A percentile compares a stretch with the other conserved stretches of the same genome.
Evolutionary conservation across 2,113 vertebrate species (phyloP).

Genomic region (Athene cunicularia): DNA sequence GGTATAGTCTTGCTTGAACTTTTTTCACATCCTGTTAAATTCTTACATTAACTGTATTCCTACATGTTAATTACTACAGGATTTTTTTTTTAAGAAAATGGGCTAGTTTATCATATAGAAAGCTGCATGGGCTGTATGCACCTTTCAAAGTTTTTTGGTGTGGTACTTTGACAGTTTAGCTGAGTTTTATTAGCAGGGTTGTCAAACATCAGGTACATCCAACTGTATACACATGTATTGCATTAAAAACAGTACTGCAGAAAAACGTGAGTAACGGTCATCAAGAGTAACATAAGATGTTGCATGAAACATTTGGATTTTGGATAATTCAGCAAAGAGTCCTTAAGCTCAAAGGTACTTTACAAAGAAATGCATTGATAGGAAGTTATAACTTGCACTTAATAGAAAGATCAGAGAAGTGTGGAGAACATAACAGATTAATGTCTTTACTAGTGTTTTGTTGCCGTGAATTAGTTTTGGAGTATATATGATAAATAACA

Average conservation of each 20-base stretch:
- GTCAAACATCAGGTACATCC: rapidly evolving
- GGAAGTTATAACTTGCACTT: neutral
- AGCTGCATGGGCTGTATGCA: neutral
- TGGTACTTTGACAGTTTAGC: neutral
- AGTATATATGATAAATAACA: neutral
- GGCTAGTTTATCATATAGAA: neutral
- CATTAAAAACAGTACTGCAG: neutral
- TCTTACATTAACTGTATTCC: neutral
- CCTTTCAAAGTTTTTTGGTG: neutral
- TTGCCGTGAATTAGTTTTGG: neutral
- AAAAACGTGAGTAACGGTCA: neutral
- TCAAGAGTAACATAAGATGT: neutral
- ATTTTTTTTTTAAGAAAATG: neutral
- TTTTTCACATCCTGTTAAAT: neutral
- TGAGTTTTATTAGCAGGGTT: neutral
- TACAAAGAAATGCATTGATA: neutral
- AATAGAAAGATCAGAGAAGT: neutral
- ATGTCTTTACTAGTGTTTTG: neutral
- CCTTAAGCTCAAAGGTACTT: neutral
- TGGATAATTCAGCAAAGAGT: neutral
- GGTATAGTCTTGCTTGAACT: neutral
- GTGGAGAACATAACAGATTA: neutral
- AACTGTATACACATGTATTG: neutral
- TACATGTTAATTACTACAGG: neutral
- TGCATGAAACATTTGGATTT: rapidly evolving